A percentile compares a stretch with the other conserved stretches of the same genome.
Conservation (phyloP, 2,888 invertebrate species). For the Macroteleia sp. region DNA sequence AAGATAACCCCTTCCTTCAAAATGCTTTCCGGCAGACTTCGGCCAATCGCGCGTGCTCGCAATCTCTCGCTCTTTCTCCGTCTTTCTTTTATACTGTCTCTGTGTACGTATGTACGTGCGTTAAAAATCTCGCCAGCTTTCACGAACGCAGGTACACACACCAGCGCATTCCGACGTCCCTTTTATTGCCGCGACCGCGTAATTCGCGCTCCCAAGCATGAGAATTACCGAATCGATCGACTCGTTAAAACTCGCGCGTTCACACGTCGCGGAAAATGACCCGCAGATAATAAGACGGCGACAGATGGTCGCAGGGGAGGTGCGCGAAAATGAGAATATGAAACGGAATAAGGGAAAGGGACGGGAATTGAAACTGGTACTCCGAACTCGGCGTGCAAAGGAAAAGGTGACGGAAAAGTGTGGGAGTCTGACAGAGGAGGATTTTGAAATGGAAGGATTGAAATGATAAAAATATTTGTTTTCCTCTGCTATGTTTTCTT, state of each 20-base stretch:
- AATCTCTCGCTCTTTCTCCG: slow-evolving; percentile 43
- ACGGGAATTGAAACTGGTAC: slow-evolving; percentile 3
- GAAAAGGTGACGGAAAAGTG: too few species aligned
- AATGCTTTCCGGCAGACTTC: slow-evolving; percentile 62
- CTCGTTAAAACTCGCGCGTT: not conserved
- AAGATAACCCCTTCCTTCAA: slow-evolving; percentile 74
- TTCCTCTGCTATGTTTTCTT: too few species aligned
- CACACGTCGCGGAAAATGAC: slow-evolving; percentile 1
- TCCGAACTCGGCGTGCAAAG: too few species aligned
- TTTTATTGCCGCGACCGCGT: slow-evolving; percentile 13
- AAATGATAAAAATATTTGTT: too few species aligned
- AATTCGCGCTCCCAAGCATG: too few species aligned
- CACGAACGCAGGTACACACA: slow-evolving; percentile 21
- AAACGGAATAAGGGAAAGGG: too few species aligned
- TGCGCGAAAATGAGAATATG: too few species aligned
- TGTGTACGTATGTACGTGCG: slow-evolving; percentile 39
- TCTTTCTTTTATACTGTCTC: slow-evolving; percentile 7
- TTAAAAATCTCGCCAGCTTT: slow-evolving; percentile 62
- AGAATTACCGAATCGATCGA: too few species aligned
- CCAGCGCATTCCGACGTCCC: not conserved
- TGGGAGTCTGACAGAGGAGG: too few species aligned
- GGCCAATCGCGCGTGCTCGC: slow-evolving; percentile 54
- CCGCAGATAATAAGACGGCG: not conserved
- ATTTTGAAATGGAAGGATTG: too few species aligned
- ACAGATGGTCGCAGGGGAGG: too few species aligned